phyloP scores from a whole-genome alignment of 2,888 invertebrate genomes.

The Catocala sponsa region DNA sequence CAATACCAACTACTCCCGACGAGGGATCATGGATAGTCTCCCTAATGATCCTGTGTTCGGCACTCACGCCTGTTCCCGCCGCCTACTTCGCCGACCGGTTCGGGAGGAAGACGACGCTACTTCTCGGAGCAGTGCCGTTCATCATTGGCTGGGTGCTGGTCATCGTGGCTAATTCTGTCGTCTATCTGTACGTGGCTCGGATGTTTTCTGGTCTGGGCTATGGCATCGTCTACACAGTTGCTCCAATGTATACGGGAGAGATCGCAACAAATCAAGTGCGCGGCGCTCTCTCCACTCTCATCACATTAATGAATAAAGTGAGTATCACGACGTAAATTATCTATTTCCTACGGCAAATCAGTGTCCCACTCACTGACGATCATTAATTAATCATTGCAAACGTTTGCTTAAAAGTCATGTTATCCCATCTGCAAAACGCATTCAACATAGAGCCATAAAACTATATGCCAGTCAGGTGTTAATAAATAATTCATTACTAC shows the following conservation, averaged over 20 bases:
- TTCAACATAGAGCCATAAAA: constrained; percentile 42
- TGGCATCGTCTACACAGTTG: constrained; percentile 89
- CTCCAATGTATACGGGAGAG: constrained; percentile 90
- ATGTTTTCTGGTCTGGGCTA: constrained; percentile 90
- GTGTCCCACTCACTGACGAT: neutral
- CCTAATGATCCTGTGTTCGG: constrained; percentile 90
- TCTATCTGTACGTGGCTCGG: constrained; percentile 87
- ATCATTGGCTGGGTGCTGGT: constrained; percentile 90
- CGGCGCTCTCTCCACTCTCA: constrained; percentile 89
- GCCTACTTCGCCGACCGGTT: constrained; percentile 89
- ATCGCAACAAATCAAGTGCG: constrained; percentile 89
- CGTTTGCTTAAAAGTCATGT: constrained; percentile 12
- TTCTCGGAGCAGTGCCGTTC: constrained; percentile 89
- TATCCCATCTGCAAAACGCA: constrained; percentile 24
- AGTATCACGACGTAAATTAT: constrained; percentile 48
- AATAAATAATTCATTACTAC: constrained; percentile 51
- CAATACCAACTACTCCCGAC: constrained; percentile 81
- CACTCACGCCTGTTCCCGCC: constrained; percentile 89
- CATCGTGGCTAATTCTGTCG: constrained; percentile 86
- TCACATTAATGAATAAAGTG: constrained; percentile 88
- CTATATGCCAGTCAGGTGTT: constrained; percentile 45
- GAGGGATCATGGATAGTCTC: constrained; percentile 90
- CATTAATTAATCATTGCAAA: too few relatives aligned
- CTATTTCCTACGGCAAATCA: constrained; percentile 13
- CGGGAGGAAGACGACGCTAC: constrained; percentile 90